These are phyloP conservation scores for Pilophorus perplexus DNA, from an alignment of 2,888 invertebrate genomes.

Conservation along the genomic window DNA sequence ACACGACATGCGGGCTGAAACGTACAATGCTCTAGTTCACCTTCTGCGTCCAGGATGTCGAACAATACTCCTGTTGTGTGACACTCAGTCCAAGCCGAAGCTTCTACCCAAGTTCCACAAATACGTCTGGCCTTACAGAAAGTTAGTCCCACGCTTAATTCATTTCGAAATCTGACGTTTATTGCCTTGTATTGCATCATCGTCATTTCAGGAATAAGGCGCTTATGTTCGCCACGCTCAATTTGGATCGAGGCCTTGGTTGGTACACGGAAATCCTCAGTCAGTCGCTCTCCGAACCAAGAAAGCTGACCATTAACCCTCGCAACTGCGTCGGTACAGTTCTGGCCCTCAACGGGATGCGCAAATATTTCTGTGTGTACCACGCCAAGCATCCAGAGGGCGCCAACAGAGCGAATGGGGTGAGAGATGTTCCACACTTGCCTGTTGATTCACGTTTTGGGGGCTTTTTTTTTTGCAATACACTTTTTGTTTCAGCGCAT, in stretches of 20 bases:
- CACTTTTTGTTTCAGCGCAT: slow-evolving; percentile 58
- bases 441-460: not conserved
- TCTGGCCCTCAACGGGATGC: slow-evolving; percentile 89
- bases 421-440: slow-evolving; percentile 15
- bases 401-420: slow-evolving; percentile 58
- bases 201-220: slow-evolving; percentile 78
- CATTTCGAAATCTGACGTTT: not conserved
- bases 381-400: slow-evolving; percentile 91
- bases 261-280: slow-evolving; percentile 85
- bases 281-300: slow-evolving; percentile 77
- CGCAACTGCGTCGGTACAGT: slow-evolving; percentile 97
- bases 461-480: not conserved
- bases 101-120: slow-evolving; percentile 88
- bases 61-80: slow-evolving; percentile 86
- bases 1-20: slow-evolving; percentile 90
- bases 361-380: slow-evolving; percentile 98
- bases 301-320: slow-evolving; percentile 86
- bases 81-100: slow-evolving; percentile 80
- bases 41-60: slow-evolving; percentile 91
- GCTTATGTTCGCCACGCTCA: slow-evolving; percentile 88
- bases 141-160: slow-evolving; percentile 59
- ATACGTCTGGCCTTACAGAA: slow-evolving; percentile 92
- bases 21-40: slow-evolving; percentile 87
- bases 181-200: too few relatives aligned
- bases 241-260: slow-evolving; percentile 78